Percentiles rank a stretch among this genome's conserved stretches.
Conservation (phyloP, 2,888 invertebrate species). For the Folsomia manolachei region DNA sequence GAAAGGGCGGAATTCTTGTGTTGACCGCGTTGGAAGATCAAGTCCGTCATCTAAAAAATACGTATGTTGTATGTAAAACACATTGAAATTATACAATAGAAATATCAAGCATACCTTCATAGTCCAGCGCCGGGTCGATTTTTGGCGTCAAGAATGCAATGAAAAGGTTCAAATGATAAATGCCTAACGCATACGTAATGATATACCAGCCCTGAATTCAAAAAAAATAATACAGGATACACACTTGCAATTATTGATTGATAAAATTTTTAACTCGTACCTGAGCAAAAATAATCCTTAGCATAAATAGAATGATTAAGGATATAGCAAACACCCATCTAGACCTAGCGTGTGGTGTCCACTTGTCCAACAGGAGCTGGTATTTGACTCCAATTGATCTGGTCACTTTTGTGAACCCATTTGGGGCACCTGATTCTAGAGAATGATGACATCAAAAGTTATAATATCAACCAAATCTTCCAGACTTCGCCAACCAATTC, state of each 20-base stretch:
- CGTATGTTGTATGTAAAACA: too few species aligned
- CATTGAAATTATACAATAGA: too few species aligned
- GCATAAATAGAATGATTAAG: slow-evolving; percentile 70
- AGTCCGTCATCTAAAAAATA: slow-evolving; percentile 74
- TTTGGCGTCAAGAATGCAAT: slow-evolving; percentile 99
- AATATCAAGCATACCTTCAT: slow-evolving; percentile 67
- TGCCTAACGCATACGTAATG: slow-evolving; percentile 96
- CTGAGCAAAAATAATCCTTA: slow-evolving; percentile 78
- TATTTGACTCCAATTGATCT: slow-evolving; percentile 47
- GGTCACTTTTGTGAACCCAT: slow-evolving; percentile 46
- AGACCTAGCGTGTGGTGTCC: slow-evolving; percentile 57
- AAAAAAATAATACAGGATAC: slow-evolving; percentile 9
- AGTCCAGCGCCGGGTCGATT: slow-evolving; percentile 96
- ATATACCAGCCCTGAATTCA: slow-evolving; percentile 99
- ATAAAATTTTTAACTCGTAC: slow-evolving; percentile 57
- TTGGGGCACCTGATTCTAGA: slow-evolving; percentile 28
- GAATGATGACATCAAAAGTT: too few species aligned
- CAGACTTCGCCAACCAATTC: too few species aligned
- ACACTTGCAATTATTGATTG: neutral
- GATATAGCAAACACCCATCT: slow-evolving; percentile 75
- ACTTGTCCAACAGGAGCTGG: slow-evolving; percentile 50
- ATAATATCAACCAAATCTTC: too few species aligned
- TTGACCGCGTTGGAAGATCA: slow-evolving; percentile 78
- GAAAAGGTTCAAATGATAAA: slow-evolving; percentile 98
- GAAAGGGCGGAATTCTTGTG: slow-evolving; percentile 97